A percentile compares a stretch with the other conserved stretches of the same genome.
phyloP scores from a whole-genome alignment of 2,888 invertebrate genomes.

The Deroplatys truncata region DNA sequence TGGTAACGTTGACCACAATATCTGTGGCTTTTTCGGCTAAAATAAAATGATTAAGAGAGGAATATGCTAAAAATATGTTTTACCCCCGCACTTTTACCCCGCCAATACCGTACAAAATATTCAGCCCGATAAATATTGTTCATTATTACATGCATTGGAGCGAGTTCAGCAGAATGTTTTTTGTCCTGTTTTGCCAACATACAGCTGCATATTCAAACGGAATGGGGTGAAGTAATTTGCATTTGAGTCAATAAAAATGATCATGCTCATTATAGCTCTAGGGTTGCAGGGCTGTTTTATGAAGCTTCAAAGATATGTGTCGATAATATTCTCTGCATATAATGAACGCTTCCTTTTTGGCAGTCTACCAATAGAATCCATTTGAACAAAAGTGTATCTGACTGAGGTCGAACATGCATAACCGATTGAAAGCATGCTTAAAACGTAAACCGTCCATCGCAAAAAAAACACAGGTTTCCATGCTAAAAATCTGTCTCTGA shows the following conservation, averaged over 20 bases:
- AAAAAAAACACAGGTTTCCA: too few species aligned
- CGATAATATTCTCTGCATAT: too few species aligned
- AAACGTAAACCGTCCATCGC: too few species aligned
- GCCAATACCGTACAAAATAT: conserved; percentile 3
- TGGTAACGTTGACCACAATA: conserved; percentile 14
- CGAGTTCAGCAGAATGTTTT: background rate
- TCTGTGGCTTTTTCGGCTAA: conserved; percentile 12
- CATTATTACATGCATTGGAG: conserved; percentile 5
- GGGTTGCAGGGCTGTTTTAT: background rate
- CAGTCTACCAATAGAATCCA: too few species aligned
- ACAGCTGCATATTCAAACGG: background rate
- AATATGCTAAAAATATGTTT: conserved; percentile 17
- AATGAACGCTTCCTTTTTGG: too few species aligned
- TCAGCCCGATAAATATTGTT: conserved; percentile 6
- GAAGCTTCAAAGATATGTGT: background rate
- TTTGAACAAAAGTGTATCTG: too few species aligned
- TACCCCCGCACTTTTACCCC: background rate
- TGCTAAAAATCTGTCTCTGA: too few species aligned
- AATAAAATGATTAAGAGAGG: conserved; percentile 18
- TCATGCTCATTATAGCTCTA: background rate
- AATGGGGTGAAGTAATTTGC: background rate
- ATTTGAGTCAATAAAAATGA: background rate
- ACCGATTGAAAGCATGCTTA: too few species aligned
- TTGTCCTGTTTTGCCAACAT: background rate
- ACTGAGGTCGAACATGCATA: too few species aligned